Percentiles rank a stretch among this genome's conserved stretches.
Evolutionary conservation across 2,113 vertebrate species (phyloP).

Genomic region (Myrmecophaga tridactyla): DNA sequence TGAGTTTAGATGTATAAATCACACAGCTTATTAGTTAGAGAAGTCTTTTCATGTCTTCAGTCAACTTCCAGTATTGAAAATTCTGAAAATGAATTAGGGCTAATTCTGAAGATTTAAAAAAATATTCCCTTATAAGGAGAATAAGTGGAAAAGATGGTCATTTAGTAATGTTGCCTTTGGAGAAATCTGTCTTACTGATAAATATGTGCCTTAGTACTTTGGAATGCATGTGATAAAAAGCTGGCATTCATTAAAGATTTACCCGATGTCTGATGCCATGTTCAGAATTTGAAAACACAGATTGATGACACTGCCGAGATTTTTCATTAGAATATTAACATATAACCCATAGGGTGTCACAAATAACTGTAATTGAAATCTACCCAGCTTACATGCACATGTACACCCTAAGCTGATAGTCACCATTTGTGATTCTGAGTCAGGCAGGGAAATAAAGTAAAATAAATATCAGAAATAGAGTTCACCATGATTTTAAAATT

Average conservation of each 20-base stretch:
- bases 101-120: constrained; percentile 3
- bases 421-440: background rate
- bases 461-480: background rate
- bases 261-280: background rate
- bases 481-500: background rate
- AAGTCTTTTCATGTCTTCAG: constrained; percentile 43
- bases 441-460: background rate
- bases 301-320: background rate
- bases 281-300: background rate
- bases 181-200: background rate
- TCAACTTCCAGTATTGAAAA: constrained; percentile 34
- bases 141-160: constrained; percentile 43
- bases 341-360: background rate
- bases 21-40: constrained; percentile 26
- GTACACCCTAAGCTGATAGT: background rate
- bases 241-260: background rate
- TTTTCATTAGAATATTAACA: background rate
- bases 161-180: constrained; percentile 3
- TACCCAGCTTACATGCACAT: background rate
- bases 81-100: background rate
- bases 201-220: background rate
- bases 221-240: background rate
- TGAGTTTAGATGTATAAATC: constrained; percentile 34
- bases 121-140: background rate
- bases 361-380: background rate